Evolutionary conservation across 2,888 invertebrate species (phyloP).

Genomic region (Strigamia transsilvanica): DNA sequence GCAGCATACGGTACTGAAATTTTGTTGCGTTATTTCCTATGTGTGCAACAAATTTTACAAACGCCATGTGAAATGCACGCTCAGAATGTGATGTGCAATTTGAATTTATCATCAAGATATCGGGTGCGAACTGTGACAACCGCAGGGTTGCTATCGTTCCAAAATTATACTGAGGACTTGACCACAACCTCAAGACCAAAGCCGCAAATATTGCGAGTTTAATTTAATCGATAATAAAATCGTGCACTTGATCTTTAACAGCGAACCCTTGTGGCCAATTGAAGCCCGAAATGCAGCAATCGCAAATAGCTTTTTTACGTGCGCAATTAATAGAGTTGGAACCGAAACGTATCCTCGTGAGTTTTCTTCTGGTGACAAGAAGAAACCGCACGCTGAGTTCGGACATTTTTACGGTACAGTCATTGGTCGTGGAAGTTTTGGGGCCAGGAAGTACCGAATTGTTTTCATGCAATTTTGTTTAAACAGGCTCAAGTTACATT

Average conservation of each 20-base stretch:
- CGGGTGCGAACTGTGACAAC: too few relatives aligned
- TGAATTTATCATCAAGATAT: too few relatives aligned
- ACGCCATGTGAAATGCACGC: too few relatives aligned
- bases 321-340: slow-evolving; percentile 93
- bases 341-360: slow-evolving; percentile 77
- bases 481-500: slow-evolving; percentile 82
- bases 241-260: slow-evolving; percentile 61
- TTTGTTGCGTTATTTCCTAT: too few relatives aligned
- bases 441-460: too few relatives aligned
- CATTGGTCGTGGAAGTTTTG: not conserved
- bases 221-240: not conserved
- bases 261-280: slow-evolving; percentile 94
- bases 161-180: too few relatives aligned
- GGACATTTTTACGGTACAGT: slow-evolving; percentile 86
- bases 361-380: slow-evolving; percentile 85
- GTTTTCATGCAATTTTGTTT: not conserved
- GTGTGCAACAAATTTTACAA: too few relatives aligned
- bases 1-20: too few relatives aligned
- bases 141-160: too few relatives aligned
- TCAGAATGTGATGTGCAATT: too few relatives aligned
- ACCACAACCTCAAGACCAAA: too few relatives aligned
- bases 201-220: not conserved
- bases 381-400: slow-evolving; percentile 74
- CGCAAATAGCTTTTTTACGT: slow-evolving; percentile 93
- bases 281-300: slow-evolving; percentile 96